Percentiles rank a stretch among this genome's conserved stretches.
Evolutionary conservation across 2,888 invertebrate species (phyloP).

Genomic region (Apodemia hepburni): DNA sequence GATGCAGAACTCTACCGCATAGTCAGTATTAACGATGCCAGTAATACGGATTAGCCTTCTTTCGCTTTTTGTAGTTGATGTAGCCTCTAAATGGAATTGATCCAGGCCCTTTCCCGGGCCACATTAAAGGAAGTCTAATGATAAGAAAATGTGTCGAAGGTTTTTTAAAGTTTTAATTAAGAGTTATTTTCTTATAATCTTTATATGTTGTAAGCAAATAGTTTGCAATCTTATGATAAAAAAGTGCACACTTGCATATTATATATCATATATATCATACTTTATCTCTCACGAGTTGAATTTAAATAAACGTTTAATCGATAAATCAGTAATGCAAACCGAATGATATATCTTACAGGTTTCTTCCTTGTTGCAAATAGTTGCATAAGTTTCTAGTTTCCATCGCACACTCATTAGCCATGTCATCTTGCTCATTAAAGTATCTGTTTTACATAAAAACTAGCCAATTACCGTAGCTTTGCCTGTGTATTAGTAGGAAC

Average conservation of each 20-base stretch:
- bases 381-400: slow-evolving; percentile 28
- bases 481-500: background rate
- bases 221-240: too few relatives aligned
- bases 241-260: background rate
- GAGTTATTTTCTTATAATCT: too few relatives aligned
- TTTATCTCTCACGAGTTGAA: background rate
- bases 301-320: background rate
- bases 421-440: background rate
- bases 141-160: too few relatives aligned
- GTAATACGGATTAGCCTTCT: too few relatives aligned
- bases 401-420: background rate
- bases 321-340: slow-evolving; percentile 11
- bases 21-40: too few relatives aligned
- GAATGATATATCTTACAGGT: slow-evolving; percentile 5
- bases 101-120: too few relatives aligned
- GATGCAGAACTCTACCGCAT: too few relatives aligned
- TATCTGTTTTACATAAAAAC: background rate
- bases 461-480: background rate
- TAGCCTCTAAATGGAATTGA: too few relatives aligned
- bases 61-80: too few relatives aligned
- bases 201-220: too few relatives aligned
- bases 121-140: too few relatives aligned
- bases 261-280: background rate
- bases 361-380: slow-evolving; percentile 31
- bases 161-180: too few relatives aligned